Conservation (phyloP, 2,113 vertebrate species). For the Semicossyphus pulcher region DNA sequence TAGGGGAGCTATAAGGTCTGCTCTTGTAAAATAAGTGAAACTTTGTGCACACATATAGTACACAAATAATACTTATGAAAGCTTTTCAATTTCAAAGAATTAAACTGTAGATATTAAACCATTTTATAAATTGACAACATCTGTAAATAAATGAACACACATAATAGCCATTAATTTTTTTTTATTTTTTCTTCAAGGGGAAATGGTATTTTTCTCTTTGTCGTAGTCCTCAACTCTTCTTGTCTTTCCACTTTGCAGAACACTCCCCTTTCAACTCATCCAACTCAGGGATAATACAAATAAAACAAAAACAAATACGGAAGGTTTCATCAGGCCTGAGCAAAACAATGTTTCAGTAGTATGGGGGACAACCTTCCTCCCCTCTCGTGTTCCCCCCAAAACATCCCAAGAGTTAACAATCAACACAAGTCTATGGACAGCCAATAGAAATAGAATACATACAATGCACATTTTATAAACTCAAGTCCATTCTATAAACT, state of each 20-base stretch:
- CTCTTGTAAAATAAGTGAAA: too few relatives aligned
- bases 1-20: too few relatives aligned
- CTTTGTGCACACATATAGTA: too few relatives aligned
- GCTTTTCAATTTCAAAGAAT: too few relatives aligned
- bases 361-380: constrained; percentile 59
- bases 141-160: constrained; percentile 40
- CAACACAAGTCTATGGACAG: constrained; percentile 80
- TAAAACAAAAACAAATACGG: constrained; percentile 72
- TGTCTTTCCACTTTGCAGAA: constrained; percentile 61
- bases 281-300: constrained; percentile 79
- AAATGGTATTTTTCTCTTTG: constrained; percentile 82
- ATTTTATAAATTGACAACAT: too few relatives aligned
- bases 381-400: constrained; percentile 33
- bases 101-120: too few relatives aligned
- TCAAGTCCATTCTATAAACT: constrained; percentile 70
- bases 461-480: constrained; percentile 77
- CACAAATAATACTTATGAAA: too few relatives aligned
- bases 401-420: constrained; percentile 76
- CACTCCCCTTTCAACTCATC: constrained; percentile 74
- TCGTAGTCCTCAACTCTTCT: constrained; percentile 79
- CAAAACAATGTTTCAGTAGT: constrained; percentile 83
- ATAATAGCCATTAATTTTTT: constrained; percentile 75
- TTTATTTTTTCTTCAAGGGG: constrained; percentile 81
- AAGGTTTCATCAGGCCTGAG: constrained; percentile 82
- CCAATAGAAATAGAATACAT: constrained; percentile 80